phyloP scores from a whole-genome alignment of 2,888 invertebrate genomes.

The Mesorhabditis sp. region DNA sequence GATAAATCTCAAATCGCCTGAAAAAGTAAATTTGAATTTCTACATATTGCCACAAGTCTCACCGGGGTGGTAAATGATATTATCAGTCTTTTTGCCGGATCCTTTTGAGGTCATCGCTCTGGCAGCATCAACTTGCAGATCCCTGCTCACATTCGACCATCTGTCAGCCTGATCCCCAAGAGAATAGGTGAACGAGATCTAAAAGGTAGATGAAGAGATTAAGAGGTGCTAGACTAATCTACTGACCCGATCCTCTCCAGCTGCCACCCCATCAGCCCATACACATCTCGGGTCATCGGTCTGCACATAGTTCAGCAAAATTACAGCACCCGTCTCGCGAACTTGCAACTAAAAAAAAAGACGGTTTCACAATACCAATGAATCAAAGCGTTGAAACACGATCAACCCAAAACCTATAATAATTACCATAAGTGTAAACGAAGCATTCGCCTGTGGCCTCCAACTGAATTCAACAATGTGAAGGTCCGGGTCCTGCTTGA shows the following conservation, averaged over 20 bases:
- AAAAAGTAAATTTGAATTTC: neutral
- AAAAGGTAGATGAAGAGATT: constrained; percentile 6
- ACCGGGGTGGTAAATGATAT: constrained; percentile 28
- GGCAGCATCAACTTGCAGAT: constrained; percentile 42
- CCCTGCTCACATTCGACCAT: constrained; percentile 35
- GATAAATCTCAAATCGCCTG: constrained; percentile 32
- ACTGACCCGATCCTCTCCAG: constrained; percentile 5
- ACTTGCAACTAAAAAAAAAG: constrained; percentile 20
- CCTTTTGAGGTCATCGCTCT: constrained; percentile 34
- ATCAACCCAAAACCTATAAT: neutral
- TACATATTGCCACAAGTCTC: neutral
- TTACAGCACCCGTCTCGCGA: constrained; percentile 22
- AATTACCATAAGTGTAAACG: constrained; percentile 35
- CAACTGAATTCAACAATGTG: constrained; percentile 34
- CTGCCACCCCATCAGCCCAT: constrained; percentile 26
- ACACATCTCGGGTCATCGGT: constrained; percentile 28
- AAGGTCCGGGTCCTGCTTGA: constrained; percentile 27
- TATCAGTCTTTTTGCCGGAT: constrained; percentile 23
- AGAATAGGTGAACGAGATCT: constrained; percentile 37
- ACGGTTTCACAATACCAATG: constrained; percentile 2
- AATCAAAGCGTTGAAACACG: neutral
- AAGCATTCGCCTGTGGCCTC: constrained; percentile 32
- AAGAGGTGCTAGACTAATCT: neutral
- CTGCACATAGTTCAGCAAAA: constrained; percentile 39
- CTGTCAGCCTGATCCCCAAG: constrained; percentile 20